Conservation (phyloP, 1,140 invertebrate species). For the Eurosta solidaginis region DNA sequence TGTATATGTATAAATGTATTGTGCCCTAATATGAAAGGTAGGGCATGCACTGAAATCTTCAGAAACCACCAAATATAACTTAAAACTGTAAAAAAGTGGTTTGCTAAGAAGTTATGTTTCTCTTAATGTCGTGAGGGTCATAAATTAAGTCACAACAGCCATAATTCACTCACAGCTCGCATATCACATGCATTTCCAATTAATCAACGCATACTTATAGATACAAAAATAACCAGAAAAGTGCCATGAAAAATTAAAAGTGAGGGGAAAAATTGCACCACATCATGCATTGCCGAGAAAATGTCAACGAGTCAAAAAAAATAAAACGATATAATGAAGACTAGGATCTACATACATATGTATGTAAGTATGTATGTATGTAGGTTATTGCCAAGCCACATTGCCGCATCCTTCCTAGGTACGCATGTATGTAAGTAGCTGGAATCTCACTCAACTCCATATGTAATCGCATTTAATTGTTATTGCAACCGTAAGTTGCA, state of each 20-base stretch:
- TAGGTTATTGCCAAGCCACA: too few relatives aligned
- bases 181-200: slow-evolving; percentile 27
- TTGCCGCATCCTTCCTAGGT: too few relatives aligned
- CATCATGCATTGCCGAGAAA: background rate
- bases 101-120: slow-evolving; percentile 11
- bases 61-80: background rate
- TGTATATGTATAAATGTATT: background rate
- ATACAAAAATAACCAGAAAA: background rate
- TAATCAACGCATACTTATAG: slow-evolving; percentile 13
- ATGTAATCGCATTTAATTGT: slow-evolving; percentile 25
- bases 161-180: slow-evolving; percentile 19
- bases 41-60: too few relatives aligned
- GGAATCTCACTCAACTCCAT: background rate
- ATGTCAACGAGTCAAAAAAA: slow-evolving; percentile 20
- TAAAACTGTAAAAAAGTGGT: background rate
- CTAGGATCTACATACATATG: too few relatives aligned
- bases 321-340: too few relatives aligned
- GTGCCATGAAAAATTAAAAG: background rate
- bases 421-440: too few relatives aligned
- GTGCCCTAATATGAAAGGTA: background rate
- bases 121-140: slow-evolving; percentile 6
- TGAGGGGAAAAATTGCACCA: background rate
- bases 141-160: slow-evolving; percentile 11
- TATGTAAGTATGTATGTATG: too few relatives aligned
- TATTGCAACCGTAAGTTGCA: slow-evolving; percentile 14